Conservation (phyloP, 2,888 invertebrate genomes). For the Nymphalis polychloros region DNA sequence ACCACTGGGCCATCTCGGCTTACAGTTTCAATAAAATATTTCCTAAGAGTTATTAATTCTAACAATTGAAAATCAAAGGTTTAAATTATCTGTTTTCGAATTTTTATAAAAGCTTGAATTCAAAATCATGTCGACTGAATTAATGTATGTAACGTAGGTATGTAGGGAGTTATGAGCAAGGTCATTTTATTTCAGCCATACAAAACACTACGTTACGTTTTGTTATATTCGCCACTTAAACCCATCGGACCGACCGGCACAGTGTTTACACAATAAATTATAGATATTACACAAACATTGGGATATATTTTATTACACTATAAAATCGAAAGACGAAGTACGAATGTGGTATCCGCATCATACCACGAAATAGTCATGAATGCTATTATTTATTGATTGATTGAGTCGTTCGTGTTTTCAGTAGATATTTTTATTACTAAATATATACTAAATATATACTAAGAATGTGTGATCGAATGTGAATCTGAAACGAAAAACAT, state of each 20-base stretch:
- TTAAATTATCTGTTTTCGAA: too few relatives aligned
- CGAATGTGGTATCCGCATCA: constrained; percentile 50
- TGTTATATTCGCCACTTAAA: constrained; percentile 41
- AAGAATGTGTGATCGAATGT: too few relatives aligned
- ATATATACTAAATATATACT: too few relatives aligned
- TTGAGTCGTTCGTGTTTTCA: constrained; percentile 25
- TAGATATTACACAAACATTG: constrained; percentile 71
- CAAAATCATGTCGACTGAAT: too few relatives aligned
- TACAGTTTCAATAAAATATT: too few relatives aligned
- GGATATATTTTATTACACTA: constrained; percentile 70
- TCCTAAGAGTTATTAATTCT: too few relatives aligned
- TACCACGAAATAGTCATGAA: constrained; percentile 43
- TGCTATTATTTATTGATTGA: constrained; percentile 40
- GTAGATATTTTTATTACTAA: neutral
- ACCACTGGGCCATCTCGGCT: too few relatives aligned
- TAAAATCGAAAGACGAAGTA: constrained; percentile 64
- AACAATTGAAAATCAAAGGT: too few relatives aligned
- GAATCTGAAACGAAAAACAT: too few relatives aligned
- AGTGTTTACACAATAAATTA: constrained; percentile 75
- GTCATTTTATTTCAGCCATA: constrained; percentile 6
- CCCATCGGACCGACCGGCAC: constrained; percentile 41
- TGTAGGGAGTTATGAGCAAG: neutral
- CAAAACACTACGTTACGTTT: constrained; percentile 22
- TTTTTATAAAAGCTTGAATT: too few relatives aligned
- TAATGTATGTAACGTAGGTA: neutral